phyloP scores from a whole-genome alignment of 2,888 invertebrate species.

The Agelastica alni region DNA sequence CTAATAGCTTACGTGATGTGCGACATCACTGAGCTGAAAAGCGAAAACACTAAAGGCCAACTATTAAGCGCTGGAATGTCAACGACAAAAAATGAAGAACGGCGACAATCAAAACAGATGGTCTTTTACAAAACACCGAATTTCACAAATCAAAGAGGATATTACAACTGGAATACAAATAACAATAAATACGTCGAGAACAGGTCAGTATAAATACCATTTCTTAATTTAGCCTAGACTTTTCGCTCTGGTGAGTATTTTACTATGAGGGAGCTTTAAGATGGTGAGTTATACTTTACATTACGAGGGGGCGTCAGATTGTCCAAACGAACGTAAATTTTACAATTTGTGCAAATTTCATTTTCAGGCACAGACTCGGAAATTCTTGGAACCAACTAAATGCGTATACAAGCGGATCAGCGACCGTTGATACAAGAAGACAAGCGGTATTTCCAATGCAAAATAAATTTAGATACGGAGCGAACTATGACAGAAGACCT shows the following conservation, averaged over 20 bases:
- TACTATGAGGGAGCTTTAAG: too few species aligned
- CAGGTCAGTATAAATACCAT: background rate
- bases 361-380: too few species aligned
- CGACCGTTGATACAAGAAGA: too few species aligned
- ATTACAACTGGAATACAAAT: background rate
- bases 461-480: slow-evolving; percentile 1
- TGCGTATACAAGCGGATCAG: too few species aligned
- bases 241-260: too few species aligned
- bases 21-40: background rate
- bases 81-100: background rate
- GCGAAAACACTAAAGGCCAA: background rate
- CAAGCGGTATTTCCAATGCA: slow-evolving; percentile 3
- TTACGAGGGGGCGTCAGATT: too few species aligned
- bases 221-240: too few species aligned
- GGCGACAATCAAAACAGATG: background rate
- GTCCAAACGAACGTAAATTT: too few species aligned
- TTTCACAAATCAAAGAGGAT: background rate
- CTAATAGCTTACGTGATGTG: background rate
- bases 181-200: background rate
- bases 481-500: background rate
- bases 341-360: too few species aligned
- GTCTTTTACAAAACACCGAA: background rate
- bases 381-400: too few species aligned
- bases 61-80: background rate
- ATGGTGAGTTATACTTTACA: too few species aligned